Percentiles rank a stretch among this genome's conserved stretches.
phyloP scores from a whole-genome alignment of 1,140 invertebrate genomes.

The Procambarus clarkii region DNA sequence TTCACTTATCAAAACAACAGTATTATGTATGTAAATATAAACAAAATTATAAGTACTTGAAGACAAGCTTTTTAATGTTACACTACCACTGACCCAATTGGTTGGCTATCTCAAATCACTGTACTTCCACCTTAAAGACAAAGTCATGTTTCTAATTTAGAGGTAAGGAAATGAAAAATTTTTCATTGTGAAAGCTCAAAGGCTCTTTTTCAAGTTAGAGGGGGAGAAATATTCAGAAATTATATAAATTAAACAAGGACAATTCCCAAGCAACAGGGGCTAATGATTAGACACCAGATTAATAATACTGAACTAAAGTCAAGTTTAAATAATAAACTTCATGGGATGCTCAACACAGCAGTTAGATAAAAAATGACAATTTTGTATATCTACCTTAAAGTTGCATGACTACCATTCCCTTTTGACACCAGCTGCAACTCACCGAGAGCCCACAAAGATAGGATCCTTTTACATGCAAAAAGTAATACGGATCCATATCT shows the following conservation, averaged over 20 bases:
- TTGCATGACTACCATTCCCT: not conserved
- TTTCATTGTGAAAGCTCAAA: slow-evolving; percentile 32
- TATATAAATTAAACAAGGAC: not conserved
- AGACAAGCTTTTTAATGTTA: not conserved
- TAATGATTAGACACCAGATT: not conserved
- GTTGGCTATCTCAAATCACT: not conserved
- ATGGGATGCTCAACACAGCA: not conserved
- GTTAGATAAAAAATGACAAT: not conserved
- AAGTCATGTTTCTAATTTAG: not conserved
- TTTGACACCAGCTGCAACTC: not conserved
- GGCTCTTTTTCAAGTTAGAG: not conserved
- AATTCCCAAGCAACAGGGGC: not conserved
- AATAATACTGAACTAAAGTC: not conserved
- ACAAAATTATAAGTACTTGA: slow-evolving; percentile 1
- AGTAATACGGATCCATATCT: not conserved
- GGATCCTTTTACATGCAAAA: not conserved
- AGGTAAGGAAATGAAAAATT: not conserved
- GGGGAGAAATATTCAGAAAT: not conserved
- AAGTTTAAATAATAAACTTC: not conserved
- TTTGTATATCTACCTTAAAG: not conserved
- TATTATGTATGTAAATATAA: not conserved
- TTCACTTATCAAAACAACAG: slow-evolving; percentile 8
- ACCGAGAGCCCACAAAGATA: not conserved
- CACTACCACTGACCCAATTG: not conserved
- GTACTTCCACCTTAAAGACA: not conserved